Conservation (phyloP, 2,888 invertebrate species). For the Orthonevra nobilis region DNA sequence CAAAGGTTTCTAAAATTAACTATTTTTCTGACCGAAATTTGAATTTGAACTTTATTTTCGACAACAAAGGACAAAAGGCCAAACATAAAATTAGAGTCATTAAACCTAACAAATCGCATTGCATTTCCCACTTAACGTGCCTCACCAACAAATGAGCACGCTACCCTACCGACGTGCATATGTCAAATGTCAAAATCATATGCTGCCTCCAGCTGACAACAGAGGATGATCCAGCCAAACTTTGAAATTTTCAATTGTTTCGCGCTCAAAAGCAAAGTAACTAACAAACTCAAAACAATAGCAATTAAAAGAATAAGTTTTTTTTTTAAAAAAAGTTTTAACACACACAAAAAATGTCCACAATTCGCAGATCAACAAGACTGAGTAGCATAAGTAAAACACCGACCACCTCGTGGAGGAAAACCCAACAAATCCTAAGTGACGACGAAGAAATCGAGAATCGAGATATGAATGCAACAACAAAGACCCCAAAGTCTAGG, state of each 20-base stretch:
- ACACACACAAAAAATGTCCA: conserved; percentile 74
- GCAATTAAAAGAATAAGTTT: too few species aligned
- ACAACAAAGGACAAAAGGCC: too few species aligned
- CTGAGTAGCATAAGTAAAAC: conserved; percentile 74
- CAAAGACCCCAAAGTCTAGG: conserved; percentile 47
- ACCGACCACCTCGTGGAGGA: conserved; percentile 62
- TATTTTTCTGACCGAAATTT: too few species aligned
- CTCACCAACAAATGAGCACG: neutral
- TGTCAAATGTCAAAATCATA: conserved; percentile 52
- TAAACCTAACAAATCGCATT: too few species aligned
- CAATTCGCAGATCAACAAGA: conserved; percentile 77
- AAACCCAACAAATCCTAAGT: conserved; percentile 35
- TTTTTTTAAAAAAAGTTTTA: neutral
- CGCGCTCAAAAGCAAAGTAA: conserved; percentile 34
- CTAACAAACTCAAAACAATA: conserved; percentile 2
- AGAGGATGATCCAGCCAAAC: conserved; percentile 12
- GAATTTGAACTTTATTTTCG: too few species aligned
- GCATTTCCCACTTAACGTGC: too few species aligned
- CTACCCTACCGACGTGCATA: conserved; percentile 22
- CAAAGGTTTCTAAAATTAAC: too few species aligned
- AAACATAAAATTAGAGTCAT: too few species aligned
- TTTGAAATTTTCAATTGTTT: conserved; percentile 38
- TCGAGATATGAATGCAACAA: conserved; percentile 51
- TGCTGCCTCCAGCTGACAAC: conserved; percentile 32
- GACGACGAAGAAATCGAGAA: conserved; percentile 61